Conservation (phyloP, 2,888 invertebrate genomes). For the Monopis laevigella region DNA sequence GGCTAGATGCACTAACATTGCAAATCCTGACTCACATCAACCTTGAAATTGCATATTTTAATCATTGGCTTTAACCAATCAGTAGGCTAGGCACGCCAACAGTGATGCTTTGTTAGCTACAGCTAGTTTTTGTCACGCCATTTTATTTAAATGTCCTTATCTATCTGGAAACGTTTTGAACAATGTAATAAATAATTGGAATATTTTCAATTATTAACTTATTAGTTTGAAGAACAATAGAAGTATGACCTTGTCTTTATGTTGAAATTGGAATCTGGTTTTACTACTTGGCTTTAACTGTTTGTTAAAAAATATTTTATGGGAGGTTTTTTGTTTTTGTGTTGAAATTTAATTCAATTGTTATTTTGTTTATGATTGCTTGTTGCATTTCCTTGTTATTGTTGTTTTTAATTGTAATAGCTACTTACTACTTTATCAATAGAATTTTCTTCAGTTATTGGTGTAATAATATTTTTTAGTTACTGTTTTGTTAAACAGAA, state of each 20-base stretch:
- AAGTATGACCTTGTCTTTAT: slow-evolving; percentile 4
- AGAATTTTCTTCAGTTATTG: too few relatives aligned
- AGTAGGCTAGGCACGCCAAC: slow-evolving; percentile 41
- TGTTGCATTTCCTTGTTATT: too few relatives aligned
- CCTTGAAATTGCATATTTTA: slow-evolving; percentile 58
- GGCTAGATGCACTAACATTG: neutral
- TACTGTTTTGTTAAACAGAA: too few relatives aligned
- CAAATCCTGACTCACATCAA: slow-evolving; percentile 40
- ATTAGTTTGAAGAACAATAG: slow-evolving; percentile 5
- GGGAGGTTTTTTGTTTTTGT: too few relatives aligned
- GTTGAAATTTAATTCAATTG: slow-evolving; percentile 5
- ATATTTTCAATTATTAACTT: slow-evolving; percentile 9
- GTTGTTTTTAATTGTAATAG: too few relatives aligned
- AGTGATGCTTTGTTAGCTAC: slow-evolving; percentile 48
- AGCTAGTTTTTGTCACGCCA: slow-evolving; percentile 31
- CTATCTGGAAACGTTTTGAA: slow-evolving; percentile 22
- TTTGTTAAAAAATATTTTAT: too few relatives aligned
- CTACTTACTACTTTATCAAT: too few relatives aligned
- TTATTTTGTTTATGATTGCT: too few relatives aligned
- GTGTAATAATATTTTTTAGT: too few relatives aligned
- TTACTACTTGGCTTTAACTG: too few relatives aligned
- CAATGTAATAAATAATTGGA: neutral
- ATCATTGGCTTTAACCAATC: slow-evolving; percentile 59
- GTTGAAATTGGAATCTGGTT: neutral
- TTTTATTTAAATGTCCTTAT: slow-evolving; percentile 37